Conservation (phyloP, 1,140 invertebrate genomes). For the Gryllus bimaculatus region DNA sequence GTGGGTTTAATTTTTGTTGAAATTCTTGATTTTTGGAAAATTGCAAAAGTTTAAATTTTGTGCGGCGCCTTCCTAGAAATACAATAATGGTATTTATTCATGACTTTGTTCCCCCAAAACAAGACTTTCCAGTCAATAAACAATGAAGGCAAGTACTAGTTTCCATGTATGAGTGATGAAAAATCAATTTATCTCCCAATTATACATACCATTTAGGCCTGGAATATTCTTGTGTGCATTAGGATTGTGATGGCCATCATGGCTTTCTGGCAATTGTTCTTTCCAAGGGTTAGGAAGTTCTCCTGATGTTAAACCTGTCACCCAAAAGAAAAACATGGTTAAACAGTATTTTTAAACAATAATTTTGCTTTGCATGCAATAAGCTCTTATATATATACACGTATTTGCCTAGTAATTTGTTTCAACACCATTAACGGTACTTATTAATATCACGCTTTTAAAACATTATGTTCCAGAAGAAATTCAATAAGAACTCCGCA, state of each 20-base stretch:
- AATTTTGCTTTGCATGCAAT: background rate
- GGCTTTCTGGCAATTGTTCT: slow-evolving; percentile 30
- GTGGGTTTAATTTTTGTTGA: too few relatives aligned
- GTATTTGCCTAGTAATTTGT: background rate
- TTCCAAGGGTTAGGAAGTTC: slow-evolving; percentile 40
- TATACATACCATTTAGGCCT: slow-evolving; percentile 28
- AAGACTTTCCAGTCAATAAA: too few relatives aligned
- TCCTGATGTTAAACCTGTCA: slow-evolving; percentile 28
- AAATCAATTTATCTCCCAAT: too few relatives aligned
- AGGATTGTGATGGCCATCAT: slow-evolving; percentile 30
- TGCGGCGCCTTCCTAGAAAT: too few relatives aligned
- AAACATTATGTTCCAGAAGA: background rate
- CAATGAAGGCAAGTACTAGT: too few relatives aligned
- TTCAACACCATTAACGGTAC: background rate
- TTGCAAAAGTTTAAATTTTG: too few relatives aligned
- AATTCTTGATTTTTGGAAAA: too few relatives aligned
- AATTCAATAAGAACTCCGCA: slow-evolving; percentile 10
- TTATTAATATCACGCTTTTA: background rate
- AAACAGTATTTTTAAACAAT: background rate
- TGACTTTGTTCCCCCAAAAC: too few relatives aligned
- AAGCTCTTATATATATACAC: background rate
- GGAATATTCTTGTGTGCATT: slow-evolving; percentile 27
- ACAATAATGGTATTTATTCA: too few relatives aligned
- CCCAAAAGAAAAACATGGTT: background rate
- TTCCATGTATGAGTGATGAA: too few relatives aligned